Evolutionary conservation across 2,113 vertebrate genomes (phyloP).

Genomic region (Puma concolor): DNA sequence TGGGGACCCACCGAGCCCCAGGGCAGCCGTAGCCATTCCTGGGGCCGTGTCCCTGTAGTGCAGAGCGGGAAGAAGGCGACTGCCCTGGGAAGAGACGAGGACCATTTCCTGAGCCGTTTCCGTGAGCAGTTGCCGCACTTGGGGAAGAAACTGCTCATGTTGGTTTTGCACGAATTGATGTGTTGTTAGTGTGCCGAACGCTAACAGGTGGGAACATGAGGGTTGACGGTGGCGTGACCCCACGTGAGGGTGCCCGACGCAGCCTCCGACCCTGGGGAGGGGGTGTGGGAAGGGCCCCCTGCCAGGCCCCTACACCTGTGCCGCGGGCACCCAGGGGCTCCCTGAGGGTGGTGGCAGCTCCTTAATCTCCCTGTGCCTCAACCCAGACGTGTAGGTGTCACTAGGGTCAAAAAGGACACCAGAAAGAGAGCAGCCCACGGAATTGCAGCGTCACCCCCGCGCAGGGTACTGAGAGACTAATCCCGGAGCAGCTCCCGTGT

Average conservation of each 20-base stretch:
- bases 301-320: background rate
- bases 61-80: too few species aligned
- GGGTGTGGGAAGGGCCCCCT: background rate
- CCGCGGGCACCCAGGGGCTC: too few species aligned
- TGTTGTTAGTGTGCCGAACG: too few species aligned
- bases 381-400: background rate
- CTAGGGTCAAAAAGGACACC: too few species aligned
- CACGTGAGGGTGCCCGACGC: background rate
- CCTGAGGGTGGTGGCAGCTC: too few species aligned
- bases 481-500: too few species aligned
- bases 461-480: accelerated
- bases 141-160: background rate
- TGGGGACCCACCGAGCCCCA: too few species aligned
- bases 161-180: accelerated
- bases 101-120: accelerated
- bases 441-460: too few species aligned
- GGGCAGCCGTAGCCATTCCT: background rate
- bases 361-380: background rate
- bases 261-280: too few species aligned
- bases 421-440: background rate
- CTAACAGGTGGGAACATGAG: accelerated
- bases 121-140: accelerated
- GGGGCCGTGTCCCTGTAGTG: accelerated
- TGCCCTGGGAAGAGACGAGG: background rate
- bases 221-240: background rate